Evolutionary conservation across 2,888 invertebrate genomes (phyloP), one percentile per base, ranked within the genome.

Genomic region (Troilus luridus): DNA sequence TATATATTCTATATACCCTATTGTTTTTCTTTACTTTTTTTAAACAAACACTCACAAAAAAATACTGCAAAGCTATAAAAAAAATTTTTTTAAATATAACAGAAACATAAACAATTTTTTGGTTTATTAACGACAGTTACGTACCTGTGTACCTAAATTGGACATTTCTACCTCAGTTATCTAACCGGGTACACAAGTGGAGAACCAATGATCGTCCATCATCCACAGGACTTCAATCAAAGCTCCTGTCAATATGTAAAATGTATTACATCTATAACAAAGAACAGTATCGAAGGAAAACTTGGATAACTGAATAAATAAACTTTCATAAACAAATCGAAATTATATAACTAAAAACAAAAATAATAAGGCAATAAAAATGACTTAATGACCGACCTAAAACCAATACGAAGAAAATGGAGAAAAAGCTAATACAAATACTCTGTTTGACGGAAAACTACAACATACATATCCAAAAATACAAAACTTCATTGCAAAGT

Each of bases 241-340:
- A 77, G 85, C 21, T 54, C 85, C 85, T 85, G 85, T 56, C n/a
- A 58, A 85, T 85, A 56, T 14, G 85, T 85, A 85, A 85, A 85
- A 85, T 56, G 56, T n/a, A 85, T 85, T 85, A 85, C 56, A 58
- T 85, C n/a, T 85, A 58, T 56, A 85, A 85, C 58, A 56, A 21
- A 58, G n/a, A 85, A 54, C 7, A 14, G 3, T 27, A 72, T 27
- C 24, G 27, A 1, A 72, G 27, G 14, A 27, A 59, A 27, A 27
- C 17, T 41, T 67, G 67, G 41, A 14, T 41, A 41, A 17, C 41
- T 77, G 41, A 17, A 77, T 77, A 41, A 3, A 9, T 27, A 67
- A 67, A 24, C 0, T n/a, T 64, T 64, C n/a, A 24, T 24, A n/a
- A 64, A 8, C n/a, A 11, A 64, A 64, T 64, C 19, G 21, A 21